Evolutionary conservation across 1,140 invertebrate species (phyloP).

Genomic region (Akabosia matsudoensis): DNA sequence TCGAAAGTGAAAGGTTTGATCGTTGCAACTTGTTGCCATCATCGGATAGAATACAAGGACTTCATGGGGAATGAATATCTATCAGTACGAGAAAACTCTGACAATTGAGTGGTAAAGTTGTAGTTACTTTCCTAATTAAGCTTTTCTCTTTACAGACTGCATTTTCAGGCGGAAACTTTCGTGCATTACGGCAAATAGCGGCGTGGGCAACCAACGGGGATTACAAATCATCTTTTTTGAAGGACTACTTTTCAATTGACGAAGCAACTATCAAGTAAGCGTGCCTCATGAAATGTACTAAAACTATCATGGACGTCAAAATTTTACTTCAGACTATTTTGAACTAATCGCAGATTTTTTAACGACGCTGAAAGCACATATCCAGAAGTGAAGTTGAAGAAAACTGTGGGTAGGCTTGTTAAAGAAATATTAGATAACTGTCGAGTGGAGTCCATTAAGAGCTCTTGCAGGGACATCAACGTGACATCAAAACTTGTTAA

Average conservation of each 20-base stretch:
- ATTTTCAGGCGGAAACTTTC: background rate
- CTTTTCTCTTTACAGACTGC: background rate
- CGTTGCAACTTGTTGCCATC: constrained; percentile 84
- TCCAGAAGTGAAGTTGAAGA: background rate
- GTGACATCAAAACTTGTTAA: constrained; percentile 16
- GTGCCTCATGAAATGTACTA: background rate
- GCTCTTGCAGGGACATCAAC: background rate
- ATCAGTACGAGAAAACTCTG: constrained; percentile 48
- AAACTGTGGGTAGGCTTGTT: constrained; percentile 26
- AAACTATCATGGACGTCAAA: no score
- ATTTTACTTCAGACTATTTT: no score
- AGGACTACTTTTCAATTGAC: background rate
- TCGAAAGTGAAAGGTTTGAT: constrained; percentile 60
- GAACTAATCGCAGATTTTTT: background rate
- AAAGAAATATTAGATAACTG: constrained; percentile 41
- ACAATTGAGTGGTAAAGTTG: background rate
- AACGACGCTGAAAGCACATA: background rate
- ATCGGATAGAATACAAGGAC: constrained; percentile 67
- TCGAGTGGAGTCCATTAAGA: constrained; percentile 20
- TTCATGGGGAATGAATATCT: constrained; percentile 68
- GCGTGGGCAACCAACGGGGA: constrained; percentile 17
- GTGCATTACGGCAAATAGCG: background rate
- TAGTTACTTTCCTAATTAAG: background rate
- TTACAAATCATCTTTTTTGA: background rate
- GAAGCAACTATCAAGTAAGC: background rate